Percentiles rank a stretch among this genome's conserved stretches.
Conservation (phyloP, 2,113 vertebrate genomes). For the Hemibates koningsi region DNA sequence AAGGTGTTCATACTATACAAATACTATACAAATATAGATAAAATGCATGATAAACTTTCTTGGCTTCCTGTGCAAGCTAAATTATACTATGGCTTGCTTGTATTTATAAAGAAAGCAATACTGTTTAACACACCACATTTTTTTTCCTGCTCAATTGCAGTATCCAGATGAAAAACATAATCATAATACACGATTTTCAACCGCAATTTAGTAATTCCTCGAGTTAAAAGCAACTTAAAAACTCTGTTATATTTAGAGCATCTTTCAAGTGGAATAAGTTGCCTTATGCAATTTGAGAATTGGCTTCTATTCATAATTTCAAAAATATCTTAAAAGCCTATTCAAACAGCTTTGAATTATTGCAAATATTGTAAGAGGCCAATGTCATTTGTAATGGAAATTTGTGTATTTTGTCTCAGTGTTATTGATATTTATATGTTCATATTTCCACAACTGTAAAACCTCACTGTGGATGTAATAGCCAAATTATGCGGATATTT, state of each 20-base stretch:
- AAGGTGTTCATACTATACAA: background rate
- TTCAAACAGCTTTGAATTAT: background rate
- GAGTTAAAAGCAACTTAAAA: background rate
- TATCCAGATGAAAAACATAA: background rate
- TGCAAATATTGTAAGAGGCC: background rate
- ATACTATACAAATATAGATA: background rate
- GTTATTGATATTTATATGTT: background rate
- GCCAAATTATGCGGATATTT: background rate
- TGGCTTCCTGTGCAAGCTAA: background rate
- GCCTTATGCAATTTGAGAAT: background rate
- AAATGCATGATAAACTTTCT: background rate
- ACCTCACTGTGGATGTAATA: background rate
- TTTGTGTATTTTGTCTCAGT: background rate
- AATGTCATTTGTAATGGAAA: background rate
- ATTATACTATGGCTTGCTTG: background rate
- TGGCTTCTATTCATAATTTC: background rate
- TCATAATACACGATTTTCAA: background rate
- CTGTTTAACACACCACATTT: background rate
- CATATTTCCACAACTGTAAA: background rate
- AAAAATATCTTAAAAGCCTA: accelerated
- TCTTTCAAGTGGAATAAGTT: background rate
- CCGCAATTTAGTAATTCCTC: background rate
- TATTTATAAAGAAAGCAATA: background rate
- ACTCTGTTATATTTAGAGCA: background rate
- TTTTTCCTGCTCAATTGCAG: background rate